Evolutionary conservation across 2,113 vertebrate genomes (phyloP), one percentile per base, ranked within the genome.

Genomic region (Tachysurus fulvidraco): DNA sequence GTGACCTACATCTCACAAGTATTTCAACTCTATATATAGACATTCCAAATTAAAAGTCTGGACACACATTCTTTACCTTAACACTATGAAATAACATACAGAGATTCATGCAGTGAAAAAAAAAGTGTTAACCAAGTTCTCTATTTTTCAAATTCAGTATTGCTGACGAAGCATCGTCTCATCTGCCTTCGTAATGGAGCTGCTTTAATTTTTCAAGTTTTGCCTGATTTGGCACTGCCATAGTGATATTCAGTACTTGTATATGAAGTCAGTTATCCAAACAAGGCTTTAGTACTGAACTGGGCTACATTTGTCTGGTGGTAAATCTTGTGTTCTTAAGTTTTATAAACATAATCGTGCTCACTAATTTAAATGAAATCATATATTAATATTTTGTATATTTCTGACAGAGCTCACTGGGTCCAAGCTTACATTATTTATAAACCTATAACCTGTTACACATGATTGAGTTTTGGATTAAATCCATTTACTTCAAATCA

Each of bases 1-100:
- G 36, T 36, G 85, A 87, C 80, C 87, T 23, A 83, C 60, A 67
- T 67, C 71, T 57, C 41, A 23, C 65, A 76, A 78, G 65, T 83
- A n/a, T 60, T 86, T 90, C 60, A 60, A 30, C 3, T 0, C 54
- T 57, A 57, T 36, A 57, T 79, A 57, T 79, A 79, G 52, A n/a
- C 4, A 80, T 6, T 79, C 9, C 78, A 59, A 59, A 9, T 59
- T 36, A 80, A 36, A 41, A 36, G 44, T 80, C 54, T 57, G 52
- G 52, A 30, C n/a, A 55, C 11, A n/a, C 8, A n/a, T 13, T 13
- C n/a, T 79, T 30, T 30, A 57, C n/a, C 52, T 54, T 17, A 36
- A 79, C 52, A 57, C 50, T 19, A 41, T 71, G 67, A 71, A 71
- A 71, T 41, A 71, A 41, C 30, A 19, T 30, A 36, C 3, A 67